Base-by-base conservation (phyloP, 2,888 invertebrate species). In the Neoaliturus tenellus region DNA sequence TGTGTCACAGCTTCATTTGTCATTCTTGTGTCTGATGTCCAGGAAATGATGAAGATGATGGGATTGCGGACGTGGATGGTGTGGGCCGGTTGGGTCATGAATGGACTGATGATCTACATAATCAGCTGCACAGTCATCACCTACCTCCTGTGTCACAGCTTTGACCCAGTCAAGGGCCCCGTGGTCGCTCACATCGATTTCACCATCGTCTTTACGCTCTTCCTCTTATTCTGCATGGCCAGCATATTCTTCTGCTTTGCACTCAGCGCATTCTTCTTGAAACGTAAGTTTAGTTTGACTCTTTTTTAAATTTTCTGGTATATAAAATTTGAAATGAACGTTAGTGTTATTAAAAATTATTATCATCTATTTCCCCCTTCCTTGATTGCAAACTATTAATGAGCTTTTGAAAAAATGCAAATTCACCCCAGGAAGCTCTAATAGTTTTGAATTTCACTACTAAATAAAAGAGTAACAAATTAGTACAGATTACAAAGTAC, bases 21-120 rank as follows among this genome's bases (percentile, higher is more conserved):
- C n/a, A n/a, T n/a, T n/a, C n/a, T n/a, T n/a, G n/a, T n/a, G n/a
- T n/a, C n/a, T n/a, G n/a, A n/a, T n/a, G n/a, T n/a, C 0, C 71
- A 92, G 92, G 93, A 93, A 88, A 90, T 92, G 58, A 92, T 93
- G 92, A 91, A 92, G 88, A 91, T 93, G 89, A 93, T 93, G 92
- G 93, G 93, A 0, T 87, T 93, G 73, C 90, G 89, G 44, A 90
- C 90, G 85, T 92, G 92, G 91, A 88, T 92, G 85, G 91, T 92
- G 86, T 93, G 93, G 92, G 33, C 90, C 28, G 91, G 92, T n/a
- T 92, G 92, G 91, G 91, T 92, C 87, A 85, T 92, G 67, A 91
- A 91, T 86, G 91, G 91, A 82, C 86, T 90, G 89, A 86, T 92
- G 92, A 23, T 90, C 90, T 44, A 94, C 93, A 81, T 93, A 92